phyloP scores from a whole-genome alignment of 1,140 invertebrate genomes.

The Telenomus remus region DNA sequence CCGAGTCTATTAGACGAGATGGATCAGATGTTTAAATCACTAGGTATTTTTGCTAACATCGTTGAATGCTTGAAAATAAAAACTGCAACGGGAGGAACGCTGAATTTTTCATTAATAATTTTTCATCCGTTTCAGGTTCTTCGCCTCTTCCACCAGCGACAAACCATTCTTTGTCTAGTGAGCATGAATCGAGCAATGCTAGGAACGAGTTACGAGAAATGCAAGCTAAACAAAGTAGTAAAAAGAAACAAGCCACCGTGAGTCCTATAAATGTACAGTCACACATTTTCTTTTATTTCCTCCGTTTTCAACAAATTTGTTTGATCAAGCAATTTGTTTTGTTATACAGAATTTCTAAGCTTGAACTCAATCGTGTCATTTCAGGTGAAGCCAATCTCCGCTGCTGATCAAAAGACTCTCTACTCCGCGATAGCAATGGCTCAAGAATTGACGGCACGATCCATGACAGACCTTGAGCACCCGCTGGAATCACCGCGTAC shows the following conservation, averaged over 20 bases:
- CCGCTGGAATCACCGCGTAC: constrained; percentile 80
- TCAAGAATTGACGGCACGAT: constrained; percentile 91
- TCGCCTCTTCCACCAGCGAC: constrained; percentile 68
- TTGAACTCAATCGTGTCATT: constrained; percentile 18
- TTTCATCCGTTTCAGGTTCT: constrained; percentile 60
- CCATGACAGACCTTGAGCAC: constrained; percentile 87
- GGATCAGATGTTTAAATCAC: constrained; percentile 92
- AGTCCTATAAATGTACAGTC: constrained; percentile 75
- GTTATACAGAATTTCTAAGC: not conserved
- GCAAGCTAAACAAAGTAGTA: constrained; percentile 75
- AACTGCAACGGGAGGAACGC: too few relatives aligned
- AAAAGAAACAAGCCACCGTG: constrained; percentile 87
- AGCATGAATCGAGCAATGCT: constrained; percentile 81
- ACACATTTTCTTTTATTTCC: constrained; percentile 57
- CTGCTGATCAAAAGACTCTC: constrained; percentile 93
- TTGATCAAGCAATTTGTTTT: not conserved
- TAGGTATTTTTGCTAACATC: constrained; percentile 67
- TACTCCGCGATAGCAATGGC: constrained; percentile 95
- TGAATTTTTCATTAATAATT: not conserved
- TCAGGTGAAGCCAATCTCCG: constrained; percentile 93
- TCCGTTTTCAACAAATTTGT: not conserved
- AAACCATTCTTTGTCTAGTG: constrained; percentile 73
- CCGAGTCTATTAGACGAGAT: constrained; percentile 96
- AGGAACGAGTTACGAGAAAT: constrained; percentile 86
- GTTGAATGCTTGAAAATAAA: constrained; percentile 30